Conservation (phyloP, 2,113 vertebrate species). For the Cebus imitator region DNA sequence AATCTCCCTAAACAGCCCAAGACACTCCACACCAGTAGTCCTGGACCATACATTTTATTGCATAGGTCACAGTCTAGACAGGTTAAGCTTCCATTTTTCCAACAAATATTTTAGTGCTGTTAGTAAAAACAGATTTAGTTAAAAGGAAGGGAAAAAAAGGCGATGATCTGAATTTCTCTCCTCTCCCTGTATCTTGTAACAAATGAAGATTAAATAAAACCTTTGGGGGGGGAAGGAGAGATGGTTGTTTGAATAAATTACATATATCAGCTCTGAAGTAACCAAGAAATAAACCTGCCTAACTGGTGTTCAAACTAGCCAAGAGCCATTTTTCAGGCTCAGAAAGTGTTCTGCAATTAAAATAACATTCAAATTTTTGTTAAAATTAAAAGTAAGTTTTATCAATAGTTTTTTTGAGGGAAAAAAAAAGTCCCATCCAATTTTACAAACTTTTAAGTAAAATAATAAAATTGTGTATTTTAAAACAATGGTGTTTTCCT, state of each 20-base stretch:
- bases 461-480: not conserved
- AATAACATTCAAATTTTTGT: not conserved
- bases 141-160: not conserved
- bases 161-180: not conserved
- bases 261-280: not conserved
- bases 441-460: slow-evolving; percentile 7
- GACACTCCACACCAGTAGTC: not conserved
- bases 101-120: not conserved
- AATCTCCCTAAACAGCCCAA: not conserved
- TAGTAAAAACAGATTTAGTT: not conserved
- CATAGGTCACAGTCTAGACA: not conserved
- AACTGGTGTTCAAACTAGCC: not conserved
- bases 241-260: not conserved
- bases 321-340: not conserved
- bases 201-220: slow-evolving; percentile 36
- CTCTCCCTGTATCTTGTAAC: not conserved
- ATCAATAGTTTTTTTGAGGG: not conserved
- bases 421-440: not conserved
- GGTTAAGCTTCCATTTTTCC: not conserved
- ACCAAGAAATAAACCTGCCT: slow-evolving; percentile 20
- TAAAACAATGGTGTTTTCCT: not conserved
- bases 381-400: slow-evolving; percentile 25
- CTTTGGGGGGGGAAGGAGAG: not conserved
- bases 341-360: slow-evolving; percentile 41
- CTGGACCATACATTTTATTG: not conserved